Evolutionary conservation across 1,140 invertebrate genomes (phyloP).

Genomic region (Tenebrio molitor): DNA sequence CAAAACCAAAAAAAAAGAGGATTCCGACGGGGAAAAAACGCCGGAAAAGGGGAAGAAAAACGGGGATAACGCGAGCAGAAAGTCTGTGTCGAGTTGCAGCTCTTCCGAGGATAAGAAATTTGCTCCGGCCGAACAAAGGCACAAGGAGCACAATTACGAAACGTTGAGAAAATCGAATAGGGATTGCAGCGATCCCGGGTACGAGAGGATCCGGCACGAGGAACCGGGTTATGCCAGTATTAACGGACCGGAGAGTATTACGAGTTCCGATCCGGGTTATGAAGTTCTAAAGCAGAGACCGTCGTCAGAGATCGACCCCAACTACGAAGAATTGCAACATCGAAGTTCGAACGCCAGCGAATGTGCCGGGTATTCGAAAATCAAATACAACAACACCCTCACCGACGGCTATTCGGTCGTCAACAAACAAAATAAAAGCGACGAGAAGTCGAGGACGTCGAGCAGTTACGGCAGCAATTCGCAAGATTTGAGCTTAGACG

Average conservation of each 20-base stretch:
- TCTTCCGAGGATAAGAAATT: conserved; percentile 44
- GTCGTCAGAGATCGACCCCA: conserved; percentile 75
- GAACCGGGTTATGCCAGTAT: conserved; percentile 66
- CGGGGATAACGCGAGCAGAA: conserved; percentile 31
- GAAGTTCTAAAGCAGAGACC: conserved; percentile 68
- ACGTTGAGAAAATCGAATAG: conserved; percentile 66
- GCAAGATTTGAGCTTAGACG: conserved; percentile 58
- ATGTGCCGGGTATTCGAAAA: conserved; percentile 66
- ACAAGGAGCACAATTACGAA: conserved; percentile 62
- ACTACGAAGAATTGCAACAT: conserved; percentile 78
- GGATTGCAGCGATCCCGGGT: conserved; percentile 73
- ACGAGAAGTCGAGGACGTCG: conserved; percentile 27
- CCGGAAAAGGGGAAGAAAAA: conserved; percentile 18
- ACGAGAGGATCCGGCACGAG: conserved; percentile 72
- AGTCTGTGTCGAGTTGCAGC: conserved; percentile 47
- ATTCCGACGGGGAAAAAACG: conserved; percentile 52
- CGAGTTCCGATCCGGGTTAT: conserved; percentile 75
- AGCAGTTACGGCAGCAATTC: conserved; percentile 43
- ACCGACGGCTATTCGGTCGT: conserved; percentile 70
- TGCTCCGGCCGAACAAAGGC: background rate
- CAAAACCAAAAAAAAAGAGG: conserved; percentile 72
- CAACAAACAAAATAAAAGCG: conserved; percentile 67
- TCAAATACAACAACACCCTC: conserved; percentile 62
- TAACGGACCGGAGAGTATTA: conserved; percentile 71
- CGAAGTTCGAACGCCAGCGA: conserved; percentile 58